Evolutionary conservation across 2,113 vertebrate genomes (phyloP).

Genomic region (Mobula hypostoma): DNA sequence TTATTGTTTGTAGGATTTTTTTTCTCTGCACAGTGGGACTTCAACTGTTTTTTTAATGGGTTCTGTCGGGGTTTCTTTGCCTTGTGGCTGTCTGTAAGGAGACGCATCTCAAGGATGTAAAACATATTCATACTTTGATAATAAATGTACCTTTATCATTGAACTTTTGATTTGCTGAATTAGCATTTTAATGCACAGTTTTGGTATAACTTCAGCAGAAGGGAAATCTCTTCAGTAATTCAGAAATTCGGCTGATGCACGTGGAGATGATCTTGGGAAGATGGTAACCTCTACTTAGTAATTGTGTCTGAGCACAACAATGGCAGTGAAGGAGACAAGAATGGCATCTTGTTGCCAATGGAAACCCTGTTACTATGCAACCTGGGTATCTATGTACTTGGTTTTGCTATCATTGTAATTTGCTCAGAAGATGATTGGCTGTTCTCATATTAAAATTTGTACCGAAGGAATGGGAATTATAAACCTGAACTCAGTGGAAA

Average conservation of each 20-base stretch:
- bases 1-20: too few relatives aligned
- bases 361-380: constrained; percentile 18
- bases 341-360: background rate
- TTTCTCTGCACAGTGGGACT: too few relatives aligned
- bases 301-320: background rate
- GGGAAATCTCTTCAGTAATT: background rate
- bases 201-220: background rate
- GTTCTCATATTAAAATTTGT: background rate
- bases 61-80: too few relatives aligned
- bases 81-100: too few relatives aligned
- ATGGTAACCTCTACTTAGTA: background rate
- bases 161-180: background rate
- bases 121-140: too few relatives aligned
- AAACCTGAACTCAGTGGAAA: background rate
- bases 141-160: too few relatives aligned
- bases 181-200: background rate
- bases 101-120: too few relatives aligned
- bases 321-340: background rate
- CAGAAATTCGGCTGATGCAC: background rate
- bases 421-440: background rate
- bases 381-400: background rate
- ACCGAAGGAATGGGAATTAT: background rate
- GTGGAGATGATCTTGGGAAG: background rate
- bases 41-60: too few relatives aligned
- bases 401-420: background rate